phyloP scores from a whole-genome alignment of 2,888 invertebrate species.

The Unio delphinus region DNA sequence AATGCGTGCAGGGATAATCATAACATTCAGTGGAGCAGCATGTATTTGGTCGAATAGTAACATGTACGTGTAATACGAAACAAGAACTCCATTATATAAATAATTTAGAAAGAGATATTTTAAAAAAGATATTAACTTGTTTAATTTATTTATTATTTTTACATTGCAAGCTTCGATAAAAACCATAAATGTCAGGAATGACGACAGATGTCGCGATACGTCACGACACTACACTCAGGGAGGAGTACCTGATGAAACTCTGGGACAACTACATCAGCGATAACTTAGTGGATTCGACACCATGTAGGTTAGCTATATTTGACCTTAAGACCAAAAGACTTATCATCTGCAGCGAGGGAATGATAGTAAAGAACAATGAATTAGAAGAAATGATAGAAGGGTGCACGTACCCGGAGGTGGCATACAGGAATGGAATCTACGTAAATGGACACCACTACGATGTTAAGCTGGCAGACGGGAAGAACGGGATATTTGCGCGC shows the following conservation, averaged over 20 bases:
- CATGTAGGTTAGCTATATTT: slow-evolving; percentile 50
- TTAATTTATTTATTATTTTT: too few relatives aligned
- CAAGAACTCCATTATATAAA: too few relatives aligned
- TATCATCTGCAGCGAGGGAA: slow-evolving; percentile 38
- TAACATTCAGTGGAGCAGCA: too few relatives aligned
- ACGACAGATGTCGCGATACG: slow-evolving; percentile 41
- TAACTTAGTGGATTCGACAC: slow-evolving; percentile 43
- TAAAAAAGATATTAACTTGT: too few relatives aligned
- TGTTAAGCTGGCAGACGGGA: slow-evolving; percentile 55
- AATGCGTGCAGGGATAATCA: too few relatives aligned
- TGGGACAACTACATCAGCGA: slow-evolving; percentile 57
- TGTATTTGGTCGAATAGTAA: too few relatives aligned
- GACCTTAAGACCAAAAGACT: slow-evolving; percentile 32
- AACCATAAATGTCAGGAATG: background rate
- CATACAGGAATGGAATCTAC: slow-evolving; percentile 42
- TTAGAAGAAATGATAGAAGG: slow-evolving; percentile 34
- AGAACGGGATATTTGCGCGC: slow-evolving; percentile 55
- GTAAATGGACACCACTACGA: slow-evolving; percentile 45
- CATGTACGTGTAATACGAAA: too few relatives aligned
- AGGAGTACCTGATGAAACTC: slow-evolving; percentile 46
- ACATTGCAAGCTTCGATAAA: too few relatives aligned
- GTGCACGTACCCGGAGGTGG: slow-evolving; percentile 31
- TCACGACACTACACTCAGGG: slow-evolving; percentile 35
- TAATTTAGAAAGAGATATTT: too few relatives aligned
- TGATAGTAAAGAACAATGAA: slow-evolving; percentile 42